Conservation (phyloP, 2,113 vertebrate genomes). For the Psilopogon haemacephalus region DNA sequence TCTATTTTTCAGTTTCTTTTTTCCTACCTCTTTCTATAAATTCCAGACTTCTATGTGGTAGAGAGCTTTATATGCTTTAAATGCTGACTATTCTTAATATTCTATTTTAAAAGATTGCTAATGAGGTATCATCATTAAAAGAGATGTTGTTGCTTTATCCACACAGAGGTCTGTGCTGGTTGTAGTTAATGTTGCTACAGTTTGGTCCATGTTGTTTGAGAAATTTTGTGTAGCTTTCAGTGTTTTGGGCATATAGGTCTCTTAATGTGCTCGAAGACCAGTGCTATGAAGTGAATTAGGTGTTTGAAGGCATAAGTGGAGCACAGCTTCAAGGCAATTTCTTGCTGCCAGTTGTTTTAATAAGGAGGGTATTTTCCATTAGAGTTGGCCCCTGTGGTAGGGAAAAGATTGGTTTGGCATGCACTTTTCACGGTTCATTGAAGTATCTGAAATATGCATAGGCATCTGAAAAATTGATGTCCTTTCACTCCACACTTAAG, state of each 20-base stretch:
- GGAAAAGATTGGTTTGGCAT: not conserved
- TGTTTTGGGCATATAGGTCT: not conserved
- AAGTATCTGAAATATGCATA: not conserved
- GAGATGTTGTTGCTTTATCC: not conserved
- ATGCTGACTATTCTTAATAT: not conserved
- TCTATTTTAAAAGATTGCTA: not conserved
- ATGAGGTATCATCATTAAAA: not conserved
- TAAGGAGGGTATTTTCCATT: not conserved
- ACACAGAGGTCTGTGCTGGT: not conserved
- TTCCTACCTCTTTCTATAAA: not conserved
- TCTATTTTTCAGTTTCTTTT: not conserved
- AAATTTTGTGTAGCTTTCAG: not conserved
- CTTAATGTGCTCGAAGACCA: not conserved
- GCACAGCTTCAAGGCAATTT: not conserved
- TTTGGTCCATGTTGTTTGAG: not conserved
- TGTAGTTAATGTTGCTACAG: not conserved
- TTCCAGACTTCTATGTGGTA: not conserved
- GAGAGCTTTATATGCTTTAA: not conserved
- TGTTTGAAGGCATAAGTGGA: not conserved
- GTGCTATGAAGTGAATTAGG: not conserved
- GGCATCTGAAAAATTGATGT: not conserved
- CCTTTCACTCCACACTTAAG: not conserved
- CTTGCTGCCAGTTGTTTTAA: not conserved
- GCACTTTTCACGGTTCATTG: not conserved
- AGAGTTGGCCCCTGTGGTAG: not conserved